phyloP scores from a whole-genome alignment of 2,113 vertebrate genomes.

The Tursiops truncatus region DNA sequence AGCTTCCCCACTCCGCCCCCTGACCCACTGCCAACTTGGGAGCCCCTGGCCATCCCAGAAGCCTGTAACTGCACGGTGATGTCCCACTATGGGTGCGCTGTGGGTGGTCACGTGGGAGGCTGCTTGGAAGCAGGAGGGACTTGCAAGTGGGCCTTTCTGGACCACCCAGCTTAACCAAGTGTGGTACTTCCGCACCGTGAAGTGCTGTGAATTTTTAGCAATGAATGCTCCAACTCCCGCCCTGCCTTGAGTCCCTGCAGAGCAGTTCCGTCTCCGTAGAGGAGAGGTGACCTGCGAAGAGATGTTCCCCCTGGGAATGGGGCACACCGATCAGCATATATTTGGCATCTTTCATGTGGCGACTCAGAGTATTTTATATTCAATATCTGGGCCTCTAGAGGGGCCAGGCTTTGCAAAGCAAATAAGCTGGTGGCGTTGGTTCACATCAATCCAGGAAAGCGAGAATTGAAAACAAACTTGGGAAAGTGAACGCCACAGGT shows the following conservation, averaged over 20 bases:
- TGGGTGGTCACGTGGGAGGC: not conserved
- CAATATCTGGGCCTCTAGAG: slow-evolving; percentile 73
- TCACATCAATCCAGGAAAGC: slow-evolving; percentile 71
- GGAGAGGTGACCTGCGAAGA: slow-evolving; percentile 70
- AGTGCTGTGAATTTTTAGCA: slow-evolving; percentile 60
- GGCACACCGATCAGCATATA: slow-evolving; percentile 67
- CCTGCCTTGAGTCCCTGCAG: slow-evolving; percentile 41
- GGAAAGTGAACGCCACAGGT: slow-evolving; percentile 60
- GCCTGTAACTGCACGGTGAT: not conserved
- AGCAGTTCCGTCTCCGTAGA: slow-evolving; percentile 55
- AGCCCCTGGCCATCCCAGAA: not conserved
- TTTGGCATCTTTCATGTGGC: slow-evolving; percentile 66
- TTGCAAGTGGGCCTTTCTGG: not conserved
- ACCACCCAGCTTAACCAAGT: slow-evolving; percentile 22
- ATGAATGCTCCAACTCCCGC: not conserved
- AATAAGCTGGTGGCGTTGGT: slow-evolving; percentile 65
- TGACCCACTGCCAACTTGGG: not conserved
- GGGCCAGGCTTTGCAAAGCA: slow-evolving; percentile 75
- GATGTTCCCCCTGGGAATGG: slow-evolving; percentile 59
- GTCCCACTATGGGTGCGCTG: accelerated
- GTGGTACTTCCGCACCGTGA: slow-evolving; percentile 31
- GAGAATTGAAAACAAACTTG: slow-evolving; percentile 68
- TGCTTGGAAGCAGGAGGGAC: not conserved
- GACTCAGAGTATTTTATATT: slow-evolving; percentile 72
- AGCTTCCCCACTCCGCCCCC: not conserved